Evolutionary conservation across 2,888 invertebrate species (phyloP).

Genomic region (Drosophila infuscata): DNA sequence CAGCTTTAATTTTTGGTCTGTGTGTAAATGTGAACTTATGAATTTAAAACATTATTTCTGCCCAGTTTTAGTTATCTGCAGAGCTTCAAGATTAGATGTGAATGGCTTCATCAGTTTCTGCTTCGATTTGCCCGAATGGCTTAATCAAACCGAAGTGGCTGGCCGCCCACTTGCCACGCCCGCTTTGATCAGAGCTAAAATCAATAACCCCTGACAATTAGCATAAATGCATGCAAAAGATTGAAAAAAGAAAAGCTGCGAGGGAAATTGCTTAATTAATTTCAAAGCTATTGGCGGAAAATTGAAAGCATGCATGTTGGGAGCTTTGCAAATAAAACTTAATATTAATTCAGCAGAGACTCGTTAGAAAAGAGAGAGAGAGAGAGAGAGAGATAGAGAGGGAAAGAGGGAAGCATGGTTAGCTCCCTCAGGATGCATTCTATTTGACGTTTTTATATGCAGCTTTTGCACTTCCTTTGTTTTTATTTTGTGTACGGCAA

Average conservation of each 20-base stretch:
- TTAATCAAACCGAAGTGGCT: conserved; percentile 22
- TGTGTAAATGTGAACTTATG: neutral
- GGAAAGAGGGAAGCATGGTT: neutral
- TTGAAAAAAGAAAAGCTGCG: conserved; percentile 33
- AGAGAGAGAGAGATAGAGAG: neutral
- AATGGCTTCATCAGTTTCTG: conserved; percentile 7
- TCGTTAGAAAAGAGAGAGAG: neutral
- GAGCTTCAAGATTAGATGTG: conserved; percentile 6
- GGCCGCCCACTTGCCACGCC: neutral
- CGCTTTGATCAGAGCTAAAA: conserved; percentile 12
- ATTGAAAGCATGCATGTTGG: conserved; percentile 49
- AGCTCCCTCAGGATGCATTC: conserved; percentile 61
- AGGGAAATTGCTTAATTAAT: conserved; percentile 76
- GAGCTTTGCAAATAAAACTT: conserved; percentile 66
- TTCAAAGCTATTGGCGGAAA: conserved; percentile 58
- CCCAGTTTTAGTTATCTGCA: neutral
- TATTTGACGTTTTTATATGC: conserved; percentile 50
- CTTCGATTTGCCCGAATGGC: conserved; percentile 22
- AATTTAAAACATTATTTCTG: neutral
- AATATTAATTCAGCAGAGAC: conserved; percentile 55
- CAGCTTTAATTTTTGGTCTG: neutral
- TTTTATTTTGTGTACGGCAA: conserved; percentile 38
- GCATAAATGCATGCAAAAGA: conserved; percentile 60
- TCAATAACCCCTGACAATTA: conserved; percentile 51
- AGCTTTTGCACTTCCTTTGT: conserved; percentile 28